Conservation (phyloP, 2,888 invertebrate genomes). For the Coelinius sp. region DNA sequence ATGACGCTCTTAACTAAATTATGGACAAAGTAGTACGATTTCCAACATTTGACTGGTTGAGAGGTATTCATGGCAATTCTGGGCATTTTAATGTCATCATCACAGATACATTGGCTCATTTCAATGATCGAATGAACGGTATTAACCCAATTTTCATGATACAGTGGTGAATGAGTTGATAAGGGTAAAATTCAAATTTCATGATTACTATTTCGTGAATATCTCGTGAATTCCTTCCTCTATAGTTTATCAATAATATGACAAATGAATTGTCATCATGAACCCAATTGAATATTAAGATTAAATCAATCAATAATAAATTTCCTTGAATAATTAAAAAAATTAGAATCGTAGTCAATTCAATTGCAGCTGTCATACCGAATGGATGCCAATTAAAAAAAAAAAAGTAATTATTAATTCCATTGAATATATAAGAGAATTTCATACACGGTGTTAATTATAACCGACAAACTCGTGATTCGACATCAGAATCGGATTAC, state of each 20-base stretch:
- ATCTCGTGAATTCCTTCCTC: too few relatives aligned
- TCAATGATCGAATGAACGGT: background rate
- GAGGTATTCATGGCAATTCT: slow-evolving; percentile 62
- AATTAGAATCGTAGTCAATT: background rate
- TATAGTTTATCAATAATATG: background rate
- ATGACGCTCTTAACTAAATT: slow-evolving; percentile 71
- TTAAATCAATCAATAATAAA: background rate
- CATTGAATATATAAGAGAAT: slow-evolving; percentile 15
- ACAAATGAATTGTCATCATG: background rate
- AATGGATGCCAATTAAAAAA: background rate
- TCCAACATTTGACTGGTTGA: slow-evolving; percentile 54
- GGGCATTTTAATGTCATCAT: slow-evolving; percentile 22
- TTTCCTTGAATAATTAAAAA: background rate
- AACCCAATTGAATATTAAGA: background rate
- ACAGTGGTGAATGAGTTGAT: background rate
- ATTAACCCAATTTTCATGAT: background rate
- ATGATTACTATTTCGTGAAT: background rate
- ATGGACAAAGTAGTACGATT: slow-evolving; percentile 70
- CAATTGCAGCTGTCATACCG: background rate
- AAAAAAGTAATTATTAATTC: background rate
- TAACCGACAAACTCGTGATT: slow-evolving; percentile 31
- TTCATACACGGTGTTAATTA: slow-evolving; percentile 23
- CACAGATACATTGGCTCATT: background rate
- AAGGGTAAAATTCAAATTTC: background rate
- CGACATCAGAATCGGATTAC: slow-evolving; percentile 33